phyloP scores from a whole-genome alignment of 2,113 vertebrate species.

The Halichoeres trimaculatus region DNA sequence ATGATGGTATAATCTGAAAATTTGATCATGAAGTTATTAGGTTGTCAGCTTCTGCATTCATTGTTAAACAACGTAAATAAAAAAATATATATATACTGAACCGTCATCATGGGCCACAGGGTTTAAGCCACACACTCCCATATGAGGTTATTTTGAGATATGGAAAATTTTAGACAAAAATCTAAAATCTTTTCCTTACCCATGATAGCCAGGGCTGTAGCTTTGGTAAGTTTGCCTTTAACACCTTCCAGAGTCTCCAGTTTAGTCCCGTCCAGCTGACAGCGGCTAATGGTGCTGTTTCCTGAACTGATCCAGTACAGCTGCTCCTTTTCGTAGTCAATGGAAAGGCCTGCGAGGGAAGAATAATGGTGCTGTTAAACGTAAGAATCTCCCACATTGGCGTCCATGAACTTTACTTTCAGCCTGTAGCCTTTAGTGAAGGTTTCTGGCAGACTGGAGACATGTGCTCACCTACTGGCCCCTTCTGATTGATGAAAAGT shows the following conservation, averaged over 20 bases:
- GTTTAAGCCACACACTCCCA: background rate
- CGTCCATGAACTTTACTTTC: background rate
- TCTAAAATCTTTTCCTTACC: conserved; percentile 80
- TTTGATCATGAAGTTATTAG: too few relatives aligned
- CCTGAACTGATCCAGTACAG: conserved; percentile 97
- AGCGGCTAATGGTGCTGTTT: conserved; percentile 90
- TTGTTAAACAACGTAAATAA: too few relatives aligned
- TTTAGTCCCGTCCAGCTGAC: conserved; percentile 88
- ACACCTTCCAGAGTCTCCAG: conserved; percentile 86
- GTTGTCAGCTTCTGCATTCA: too few relatives aligned
- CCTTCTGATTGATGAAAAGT: conserved; percentile 91
- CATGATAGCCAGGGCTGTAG: conserved; percentile 95
- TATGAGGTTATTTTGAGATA: background rate
- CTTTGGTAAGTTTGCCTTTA: conserved; percentile 89
- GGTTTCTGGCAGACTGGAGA: background rate
- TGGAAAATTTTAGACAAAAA: background rate
- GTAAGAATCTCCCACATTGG: background rate
- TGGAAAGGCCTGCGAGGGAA: conserved; percentile 87
- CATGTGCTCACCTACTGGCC: conserved; percentile 89
- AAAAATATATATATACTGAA: too few relatives aligned
- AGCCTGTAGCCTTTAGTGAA: background rate
- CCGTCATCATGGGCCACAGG: background rate
- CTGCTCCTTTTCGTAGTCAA: conserved; percentile 90
- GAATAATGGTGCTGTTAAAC: background rate
- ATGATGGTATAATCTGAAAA: too few relatives aligned